phyloP scores from a whole-genome alignment of 1,140 invertebrate species.

The Procambarus clarkii region DNA sequence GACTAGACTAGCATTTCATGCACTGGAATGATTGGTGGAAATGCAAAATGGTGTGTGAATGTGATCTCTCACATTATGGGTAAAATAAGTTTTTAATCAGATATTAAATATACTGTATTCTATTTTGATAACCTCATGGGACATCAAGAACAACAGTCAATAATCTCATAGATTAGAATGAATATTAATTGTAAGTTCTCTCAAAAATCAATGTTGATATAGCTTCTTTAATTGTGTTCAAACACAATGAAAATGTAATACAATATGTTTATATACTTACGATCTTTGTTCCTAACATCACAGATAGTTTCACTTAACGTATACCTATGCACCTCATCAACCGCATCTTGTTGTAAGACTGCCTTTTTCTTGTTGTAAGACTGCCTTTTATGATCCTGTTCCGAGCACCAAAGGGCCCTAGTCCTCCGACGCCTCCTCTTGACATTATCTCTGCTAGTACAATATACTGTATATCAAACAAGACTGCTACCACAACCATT shows the following conservation, averaged over 20 bases:
- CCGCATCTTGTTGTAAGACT: neutral
- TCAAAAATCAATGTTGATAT: neutral
- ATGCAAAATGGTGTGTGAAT: constrained; percentile 32
- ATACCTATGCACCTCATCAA: neutral
- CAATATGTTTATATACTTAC: neutral
- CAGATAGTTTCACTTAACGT: neutral
- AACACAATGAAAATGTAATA: neutral
- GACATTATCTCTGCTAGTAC: neutral
- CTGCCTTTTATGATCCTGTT: neutral
- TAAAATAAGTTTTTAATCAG: neutral
- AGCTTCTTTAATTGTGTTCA: neutral
- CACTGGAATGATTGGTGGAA: constrained; percentile 36
- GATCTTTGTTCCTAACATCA: constrained; percentile 36
- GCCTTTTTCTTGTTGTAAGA: neutral
- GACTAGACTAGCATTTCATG: constrained; percentile 46
- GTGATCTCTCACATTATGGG: neutral
- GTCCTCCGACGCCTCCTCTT: neutral
- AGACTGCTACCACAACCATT: neutral
- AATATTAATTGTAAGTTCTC: too few relatives aligned
- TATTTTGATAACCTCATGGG: neutral
- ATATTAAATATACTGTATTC: neutral
- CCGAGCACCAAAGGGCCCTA: neutral
- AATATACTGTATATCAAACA: neutral
- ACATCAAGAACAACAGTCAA: neutral
- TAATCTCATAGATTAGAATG: neutral